These are phyloP conservation scores for Avahi laniger DNA, from an alignment of 2,797 vertebrate genomes.

Conservation along the genomic window DNA sequence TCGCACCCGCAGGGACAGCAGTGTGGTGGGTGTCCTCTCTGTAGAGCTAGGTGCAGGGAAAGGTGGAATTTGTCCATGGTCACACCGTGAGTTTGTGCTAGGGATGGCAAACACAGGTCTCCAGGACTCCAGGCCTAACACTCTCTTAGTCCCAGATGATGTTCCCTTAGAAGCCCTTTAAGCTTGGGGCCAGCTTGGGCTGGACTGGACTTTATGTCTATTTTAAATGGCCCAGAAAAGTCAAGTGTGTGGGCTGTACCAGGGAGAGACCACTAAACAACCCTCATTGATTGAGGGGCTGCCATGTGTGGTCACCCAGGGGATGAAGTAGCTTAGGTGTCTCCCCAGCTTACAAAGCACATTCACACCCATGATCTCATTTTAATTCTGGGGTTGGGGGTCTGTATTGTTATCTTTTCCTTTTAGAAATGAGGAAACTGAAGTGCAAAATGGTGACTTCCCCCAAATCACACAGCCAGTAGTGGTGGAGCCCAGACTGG, in stretches of 20 bases:
- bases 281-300: background rate
- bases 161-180: background rate
- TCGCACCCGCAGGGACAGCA: background rate
- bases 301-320: too few relatives aligned
- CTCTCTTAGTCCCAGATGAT: background rate
- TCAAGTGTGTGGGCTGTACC: background rate
- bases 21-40: background rate
- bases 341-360: background rate
- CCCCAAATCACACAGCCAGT: background rate
- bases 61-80: background rate
- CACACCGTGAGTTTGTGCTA: background rate
- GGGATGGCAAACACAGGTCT: background rate
- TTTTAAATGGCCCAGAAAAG: background rate
- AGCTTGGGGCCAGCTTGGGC: background rate
- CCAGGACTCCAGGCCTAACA: background rate
- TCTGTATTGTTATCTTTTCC: background rate
- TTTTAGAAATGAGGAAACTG: background rate
- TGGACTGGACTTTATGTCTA: background rate
- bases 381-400: background rate
- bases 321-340: background rate
- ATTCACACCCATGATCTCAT: background rate
- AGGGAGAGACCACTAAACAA: background rate
- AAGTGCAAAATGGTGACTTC: background rate
- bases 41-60: background rate
- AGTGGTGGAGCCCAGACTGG: background rate